These are phyloP conservation scores for Eudasyphora cyanicolor DNA, from an alignment of 2,888 invertebrate genomes.

Conservation along the genomic window DNA sequence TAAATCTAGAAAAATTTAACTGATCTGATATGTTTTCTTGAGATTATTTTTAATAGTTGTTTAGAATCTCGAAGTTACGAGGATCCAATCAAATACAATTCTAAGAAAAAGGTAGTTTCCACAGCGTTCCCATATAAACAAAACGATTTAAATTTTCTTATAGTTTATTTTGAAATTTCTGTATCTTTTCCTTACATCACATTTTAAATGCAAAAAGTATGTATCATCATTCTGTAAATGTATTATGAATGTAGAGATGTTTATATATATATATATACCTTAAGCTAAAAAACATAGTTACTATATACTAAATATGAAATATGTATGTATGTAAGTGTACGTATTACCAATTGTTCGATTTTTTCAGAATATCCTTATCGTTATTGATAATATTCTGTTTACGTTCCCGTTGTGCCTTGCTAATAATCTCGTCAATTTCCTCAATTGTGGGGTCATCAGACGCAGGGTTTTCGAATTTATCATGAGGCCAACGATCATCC, in stretches of 20 bases:
- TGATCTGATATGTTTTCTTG: too few relatives aligned
- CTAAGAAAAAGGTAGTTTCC: too few relatives aligned
- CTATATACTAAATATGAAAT: too few relatives aligned
- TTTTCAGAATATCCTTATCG: conserved; percentile 81
- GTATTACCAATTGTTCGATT: conserved; percentile 62
- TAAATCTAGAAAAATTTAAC: too few relatives aligned
- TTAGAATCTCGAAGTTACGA: too few relatives aligned
- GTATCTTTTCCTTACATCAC: background rate
- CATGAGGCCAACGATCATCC: conserved; percentile 81
- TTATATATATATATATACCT: background rate
- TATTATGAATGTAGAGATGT: too few relatives aligned
- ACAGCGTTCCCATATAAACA: too few relatives aligned
- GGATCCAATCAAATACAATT: too few relatives aligned
- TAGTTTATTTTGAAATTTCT: conserved; percentile 1
- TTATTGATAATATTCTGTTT: conserved; percentile 82
- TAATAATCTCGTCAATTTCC: conserved; percentile 82
- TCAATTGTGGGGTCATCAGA: conserved; percentile 80
- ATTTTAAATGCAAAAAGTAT: conserved; percentile 33
- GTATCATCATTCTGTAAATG: background rate
- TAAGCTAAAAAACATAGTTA: background rate
- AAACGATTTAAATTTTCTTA: background rate
- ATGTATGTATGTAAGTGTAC: background rate
- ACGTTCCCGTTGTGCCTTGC: conserved; percentile 82
- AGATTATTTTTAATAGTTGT: too few relatives aligned
- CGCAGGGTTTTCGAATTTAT: conserved; percentile 78